Conservation (phyloP, 2,888 invertebrate genomes). For the Polyploca ridens region DNA sequence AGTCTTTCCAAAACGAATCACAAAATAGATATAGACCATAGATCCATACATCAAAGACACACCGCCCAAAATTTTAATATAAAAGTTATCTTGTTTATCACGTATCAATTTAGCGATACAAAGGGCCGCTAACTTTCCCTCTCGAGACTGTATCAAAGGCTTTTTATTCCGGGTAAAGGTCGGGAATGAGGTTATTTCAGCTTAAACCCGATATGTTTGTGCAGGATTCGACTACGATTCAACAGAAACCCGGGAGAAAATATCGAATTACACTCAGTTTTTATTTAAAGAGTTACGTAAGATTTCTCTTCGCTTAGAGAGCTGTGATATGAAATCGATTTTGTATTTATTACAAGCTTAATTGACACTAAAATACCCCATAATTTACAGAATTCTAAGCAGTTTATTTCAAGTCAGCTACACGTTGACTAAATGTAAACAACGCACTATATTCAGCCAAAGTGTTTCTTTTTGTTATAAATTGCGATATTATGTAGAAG, state of each 20-base stretch:
- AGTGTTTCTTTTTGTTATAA: too few species aligned
- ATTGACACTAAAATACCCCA: too few species aligned
- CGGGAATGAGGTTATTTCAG: constrained; percentile 27
- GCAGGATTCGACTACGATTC: constrained; percentile 27
- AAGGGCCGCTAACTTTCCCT: constrained; percentile 1
- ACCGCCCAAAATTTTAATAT: not conserved
- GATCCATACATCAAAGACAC: not conserved
- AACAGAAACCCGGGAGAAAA: constrained; percentile 23
- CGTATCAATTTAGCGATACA: constrained; percentile 1
- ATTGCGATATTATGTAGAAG: too few species aligned
- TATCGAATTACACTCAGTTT: constrained; percentile 23
- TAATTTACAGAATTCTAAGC: too few species aligned
- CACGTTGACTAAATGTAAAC: too few species aligned
- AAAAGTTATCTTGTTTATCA: constrained; percentile 1
- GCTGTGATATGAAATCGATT: not conserved
- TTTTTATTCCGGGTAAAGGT: constrained; percentile 14
- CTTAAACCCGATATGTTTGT: constrained; percentile 29
- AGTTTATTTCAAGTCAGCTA: too few species aligned
- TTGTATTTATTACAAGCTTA: not conserved
- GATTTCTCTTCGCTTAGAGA: not conserved
- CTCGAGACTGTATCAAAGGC: constrained; percentile 8
- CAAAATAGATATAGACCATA: too few species aligned
- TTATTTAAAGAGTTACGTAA: constrained; percentile 19
- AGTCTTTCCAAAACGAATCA: too few species aligned
- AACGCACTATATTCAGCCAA: too few species aligned